Evolutionary conservation across 2,888 invertebrate species (phyloP).

Genomic region (Hirudinaria manillensis): DNA sequence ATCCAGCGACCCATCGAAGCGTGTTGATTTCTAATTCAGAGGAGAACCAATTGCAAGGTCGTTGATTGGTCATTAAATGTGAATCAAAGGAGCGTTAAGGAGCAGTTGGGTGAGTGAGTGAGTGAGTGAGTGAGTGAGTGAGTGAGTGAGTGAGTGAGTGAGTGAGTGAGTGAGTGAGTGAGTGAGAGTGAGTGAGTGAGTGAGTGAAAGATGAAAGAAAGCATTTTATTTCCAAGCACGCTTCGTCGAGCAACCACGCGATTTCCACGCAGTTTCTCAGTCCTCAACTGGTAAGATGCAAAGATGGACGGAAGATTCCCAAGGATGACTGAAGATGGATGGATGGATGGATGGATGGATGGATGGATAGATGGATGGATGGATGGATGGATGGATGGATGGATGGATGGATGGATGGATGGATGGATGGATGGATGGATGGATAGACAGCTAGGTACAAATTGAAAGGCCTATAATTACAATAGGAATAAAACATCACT

Average conservation of each 20-base stretch:
- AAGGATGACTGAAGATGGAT: not conserved
- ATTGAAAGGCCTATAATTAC: not conserved
- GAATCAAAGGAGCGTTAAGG: constrained; percentile 3
- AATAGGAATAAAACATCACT: not conserved
- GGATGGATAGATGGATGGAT: not conserved
- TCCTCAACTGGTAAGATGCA: not conserved
- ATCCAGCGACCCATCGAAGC: not conserved
- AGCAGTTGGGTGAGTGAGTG: no score
- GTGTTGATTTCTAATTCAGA: constrained; percentile 10
- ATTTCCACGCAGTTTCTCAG: not conserved
- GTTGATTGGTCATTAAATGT: constrained; percentile 9
- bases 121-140: no score
- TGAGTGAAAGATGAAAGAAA: not conserved
- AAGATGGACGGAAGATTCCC: not conserved
- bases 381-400: not conserved
- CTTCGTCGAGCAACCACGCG: not conserved
- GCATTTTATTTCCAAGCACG: not conserved
- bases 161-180: no score
- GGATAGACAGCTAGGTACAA: not conserved
- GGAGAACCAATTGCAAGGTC: not conserved
- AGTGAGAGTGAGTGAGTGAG: no score
- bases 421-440: not conserved
- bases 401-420: not conserved
- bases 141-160: no score
- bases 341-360: not conserved